Percentiles rank a stretch among this genome's conserved stretches.
Evolutionary conservation across 1,140 invertebrate species (phyloP).

Genomic region (Drosophila neocordata): DNA sequence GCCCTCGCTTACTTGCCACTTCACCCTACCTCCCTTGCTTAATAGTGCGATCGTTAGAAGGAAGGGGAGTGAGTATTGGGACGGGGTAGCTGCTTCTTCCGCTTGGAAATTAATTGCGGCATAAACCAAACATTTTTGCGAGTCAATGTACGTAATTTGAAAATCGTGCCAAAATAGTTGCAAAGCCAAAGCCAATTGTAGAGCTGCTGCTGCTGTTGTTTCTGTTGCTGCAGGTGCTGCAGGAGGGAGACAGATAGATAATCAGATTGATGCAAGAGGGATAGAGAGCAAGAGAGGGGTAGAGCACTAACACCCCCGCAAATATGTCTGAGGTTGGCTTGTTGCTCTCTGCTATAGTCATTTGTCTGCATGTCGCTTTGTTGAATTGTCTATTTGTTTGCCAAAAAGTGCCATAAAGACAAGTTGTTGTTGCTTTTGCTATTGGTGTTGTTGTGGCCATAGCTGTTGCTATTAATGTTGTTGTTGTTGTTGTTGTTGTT

Average conservation of each 20-base stretch:
- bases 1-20: conserved; percentile 13
- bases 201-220: conserved; percentile 22
- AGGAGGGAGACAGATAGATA: background rate
- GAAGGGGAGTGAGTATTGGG: too few relatives aligned
- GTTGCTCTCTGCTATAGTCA: conserved; percentile 60
- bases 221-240: conserved; percentile 57
- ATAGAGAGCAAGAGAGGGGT: background rate
- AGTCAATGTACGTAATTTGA: conserved; percentile 81
- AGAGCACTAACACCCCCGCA: conserved; percentile 63
- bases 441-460: conserved; percentile 32
- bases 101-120: conserved; percentile 78
- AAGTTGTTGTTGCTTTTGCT: conserved; percentile 66
- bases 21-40: background rate
- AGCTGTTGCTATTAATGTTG: conserved; percentile 55
- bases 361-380: conserved; percentile 79
- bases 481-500: conserved; percentile 34
- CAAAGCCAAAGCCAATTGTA: conserved; percentile 52
- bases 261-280: too few relatives aligned
- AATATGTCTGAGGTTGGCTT: conserved; percentile 43
- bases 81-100: conserved; percentile 56
- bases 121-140: conserved; percentile 79
- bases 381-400: conserved; percentile 80
- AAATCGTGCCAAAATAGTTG: conserved; percentile 80
- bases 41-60: too few relatives aligned
- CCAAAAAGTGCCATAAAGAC: conserved; percentile 79